These are phyloP conservation scores for Anthopleura xanthogrammica DNA, from an alignment of 92 coral and sea anemone species.

Conservation along the genomic window DNA sequence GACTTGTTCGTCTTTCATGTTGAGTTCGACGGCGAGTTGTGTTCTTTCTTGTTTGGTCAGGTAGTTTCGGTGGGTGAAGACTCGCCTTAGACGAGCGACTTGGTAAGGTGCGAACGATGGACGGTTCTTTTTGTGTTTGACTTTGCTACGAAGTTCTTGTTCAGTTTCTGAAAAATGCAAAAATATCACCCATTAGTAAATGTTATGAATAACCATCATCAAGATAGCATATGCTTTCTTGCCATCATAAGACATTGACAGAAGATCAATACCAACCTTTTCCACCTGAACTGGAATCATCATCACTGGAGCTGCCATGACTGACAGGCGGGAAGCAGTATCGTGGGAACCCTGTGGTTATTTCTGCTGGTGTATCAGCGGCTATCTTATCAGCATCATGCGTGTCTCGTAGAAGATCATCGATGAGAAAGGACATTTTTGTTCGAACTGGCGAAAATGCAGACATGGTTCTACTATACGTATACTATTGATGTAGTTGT, in stretches of 20 bases:
- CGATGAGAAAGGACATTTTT: slow-evolving; percentile 15
- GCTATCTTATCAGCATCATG: slow-evolving; percentile 7
- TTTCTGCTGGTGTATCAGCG: slow-evolving; percentile 18
- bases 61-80: slow-evolving; percentile 15
- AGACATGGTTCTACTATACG: not conserved
- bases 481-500: not conserved
- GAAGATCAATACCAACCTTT: not conserved
- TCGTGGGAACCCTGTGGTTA: slow-evolving; percentile 13
- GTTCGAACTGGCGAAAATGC: not conserved
- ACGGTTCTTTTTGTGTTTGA: slow-evolving; percentile 3
- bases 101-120: slow-evolving; percentile 14
- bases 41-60: slow-evolving; percentile 18
- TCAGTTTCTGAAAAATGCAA: slow-evolving; percentile 2
- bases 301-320: slow-evolving; percentile 2
- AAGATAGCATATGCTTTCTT: too few species aligned
- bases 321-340: slow-evolving; percentile 8
- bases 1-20: slow-evolving; percentile 35
- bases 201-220: too few species aligned
- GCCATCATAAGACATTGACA: not conserved
- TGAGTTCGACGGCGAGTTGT: slow-evolving; percentile 22
- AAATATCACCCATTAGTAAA: not conserved
- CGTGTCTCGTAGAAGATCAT: slow-evolving; percentile 15
- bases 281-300: not conserved
- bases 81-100: slow-evolving; percentile 3
- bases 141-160: not conserved